Evolutionary conservation across 1,140 invertebrate genomes (phyloP).

Genomic region (Drosophila carrolli): DNA sequence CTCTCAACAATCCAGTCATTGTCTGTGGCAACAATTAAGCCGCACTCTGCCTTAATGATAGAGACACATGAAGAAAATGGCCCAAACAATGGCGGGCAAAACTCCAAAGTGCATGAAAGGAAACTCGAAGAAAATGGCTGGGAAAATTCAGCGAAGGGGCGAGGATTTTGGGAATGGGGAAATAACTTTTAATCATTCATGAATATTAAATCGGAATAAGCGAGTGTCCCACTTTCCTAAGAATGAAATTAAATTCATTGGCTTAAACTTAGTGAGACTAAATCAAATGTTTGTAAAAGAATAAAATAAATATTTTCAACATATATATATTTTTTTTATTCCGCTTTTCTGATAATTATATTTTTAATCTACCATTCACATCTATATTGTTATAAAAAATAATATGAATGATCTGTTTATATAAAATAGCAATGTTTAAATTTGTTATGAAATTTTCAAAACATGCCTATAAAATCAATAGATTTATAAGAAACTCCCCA

Average conservation of each 20-base stretch:
- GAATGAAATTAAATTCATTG: constrained; percentile 10
- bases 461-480: too few relatives aligned
- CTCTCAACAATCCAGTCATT: constrained; percentile 25
- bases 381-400: too few relatives aligned
- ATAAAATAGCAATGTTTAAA: too few relatives aligned
- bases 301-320: too few relatives aligned
- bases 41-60: constrained; percentile 68
- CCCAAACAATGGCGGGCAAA: constrained; percentile 15
- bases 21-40: constrained; percentile 71
- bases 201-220: constrained; percentile 29
- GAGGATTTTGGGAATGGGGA: too few relatives aligned
- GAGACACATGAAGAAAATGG: constrained; percentile 49
- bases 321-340: too few relatives aligned
- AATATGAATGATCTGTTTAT: too few relatives aligned
- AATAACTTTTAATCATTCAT: constrained; percentile 39
- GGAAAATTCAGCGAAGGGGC: not conserved
- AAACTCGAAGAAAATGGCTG: constrained; percentile 6
- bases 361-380: too few relatives aligned
- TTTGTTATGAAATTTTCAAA: too few relatives aligned
- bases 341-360: too few relatives aligned
- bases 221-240: constrained; percentile 8
- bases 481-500: not conserved
- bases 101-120: constrained; percentile 24
- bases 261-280: not conserved
- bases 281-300: not conserved